A percentile compares a stretch with the other conserved stretches of the same genome.
Conservation (phyloP, 2,113 vertebrate genomes). For the Apaloderma vittatum region DNA sequence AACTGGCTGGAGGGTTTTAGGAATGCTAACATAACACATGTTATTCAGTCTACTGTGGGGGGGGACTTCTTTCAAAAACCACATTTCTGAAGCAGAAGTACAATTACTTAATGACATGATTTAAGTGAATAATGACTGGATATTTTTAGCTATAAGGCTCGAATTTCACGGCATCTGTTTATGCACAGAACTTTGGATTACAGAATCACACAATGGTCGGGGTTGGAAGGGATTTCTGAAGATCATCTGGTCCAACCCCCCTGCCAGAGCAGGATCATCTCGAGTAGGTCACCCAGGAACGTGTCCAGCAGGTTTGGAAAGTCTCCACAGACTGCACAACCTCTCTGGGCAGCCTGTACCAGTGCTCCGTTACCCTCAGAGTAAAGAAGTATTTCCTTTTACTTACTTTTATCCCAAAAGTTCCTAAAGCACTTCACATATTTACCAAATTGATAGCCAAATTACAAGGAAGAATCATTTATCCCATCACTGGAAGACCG, state of each 20-base stretch:
- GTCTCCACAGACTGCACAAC: too few species aligned
- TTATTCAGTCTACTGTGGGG: background rate
- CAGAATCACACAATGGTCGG: too few species aligned
- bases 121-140: conserved; percentile 4
- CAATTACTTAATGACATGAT: background rate
- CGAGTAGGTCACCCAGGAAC: too few species aligned
- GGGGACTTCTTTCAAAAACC: background rate
- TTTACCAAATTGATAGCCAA: background rate
- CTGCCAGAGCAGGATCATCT: too few species aligned
- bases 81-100: background rate
- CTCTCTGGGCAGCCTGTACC: too few species aligned
- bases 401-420: background rate
- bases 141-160: background rate
- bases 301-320: too few species aligned
- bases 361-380: too few species aligned
- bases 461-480: background rate
- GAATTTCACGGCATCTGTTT: background rate
- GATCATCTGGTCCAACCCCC: too few species aligned
- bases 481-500: background rate
- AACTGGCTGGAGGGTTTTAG: conserved; percentile 24
- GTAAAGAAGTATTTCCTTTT: too few species aligned
- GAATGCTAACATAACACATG: conserved; percentile 32
- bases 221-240: too few species aligned
- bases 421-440: background rate
- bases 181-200: background rate